Evolutionary conservation across 2,113 vertebrate genomes (phyloP), one percentile per base, ranked within the genome.

Genomic region (human (Homo sapiens)): DNA sequence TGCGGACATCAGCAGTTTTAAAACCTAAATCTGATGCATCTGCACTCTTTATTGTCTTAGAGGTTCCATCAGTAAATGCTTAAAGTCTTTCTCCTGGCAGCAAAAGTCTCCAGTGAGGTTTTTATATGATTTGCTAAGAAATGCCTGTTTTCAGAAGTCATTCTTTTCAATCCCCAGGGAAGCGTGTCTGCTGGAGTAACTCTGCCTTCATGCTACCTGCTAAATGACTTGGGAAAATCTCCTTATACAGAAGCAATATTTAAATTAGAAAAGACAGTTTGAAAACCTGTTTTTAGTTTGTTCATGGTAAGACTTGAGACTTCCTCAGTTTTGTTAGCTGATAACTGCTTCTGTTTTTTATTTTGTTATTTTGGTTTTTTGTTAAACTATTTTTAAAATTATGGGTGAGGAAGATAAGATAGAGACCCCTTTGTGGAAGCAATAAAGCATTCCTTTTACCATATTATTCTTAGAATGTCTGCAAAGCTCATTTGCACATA

Each of bases 1-100:
- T 79, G 89, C 16, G 95, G 97, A 70, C 85, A 98, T 98, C 94
- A 80, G 98, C 94, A 98, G 89, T 98, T 98, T 97, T 5, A 4
- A 98, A 98, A 80, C 55, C 66, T 43, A 97, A 93, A 95, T 89
- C 92, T 72, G 89, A 94, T 93, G 84, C 83, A 95, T 92, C 78
- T 96, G 97, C 89, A 57, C 79, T 95, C 92, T 90, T 43, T 95
- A 84, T 73, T 96, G 85, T 96, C 96, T 97, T 97, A 66, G 94
- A 98, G 94, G 95, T 97, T 98, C 93, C 82, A 35, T 94, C 80
- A 52, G 27, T 70, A 84, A n/a, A 97, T 93, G 83, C 87, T 97
- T 90, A 79, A 98, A 96, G 87, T 89, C 90, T 70, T 97, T 96
- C 95, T 97, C 43, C 96, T 95, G 90, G 97, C 95, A 98, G 89